Conservation (phyloP, 35 echinoderm and acorn worm genomes). For the Ophioderma brevispina region DNA sequence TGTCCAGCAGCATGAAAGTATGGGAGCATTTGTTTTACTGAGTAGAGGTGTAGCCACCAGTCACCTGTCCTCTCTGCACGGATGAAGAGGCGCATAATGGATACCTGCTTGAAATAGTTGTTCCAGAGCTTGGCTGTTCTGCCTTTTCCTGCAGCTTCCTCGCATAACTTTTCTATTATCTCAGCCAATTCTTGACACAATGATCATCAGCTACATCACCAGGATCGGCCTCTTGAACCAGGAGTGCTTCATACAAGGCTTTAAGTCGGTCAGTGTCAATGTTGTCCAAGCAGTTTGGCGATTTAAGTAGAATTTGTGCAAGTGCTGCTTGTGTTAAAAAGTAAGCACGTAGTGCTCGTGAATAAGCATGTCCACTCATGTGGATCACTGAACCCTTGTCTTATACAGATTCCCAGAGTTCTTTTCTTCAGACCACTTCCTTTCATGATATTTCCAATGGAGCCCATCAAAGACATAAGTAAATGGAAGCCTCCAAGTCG, state of each 20-base stretch:
- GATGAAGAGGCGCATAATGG: no score
- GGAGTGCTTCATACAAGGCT: background rate
- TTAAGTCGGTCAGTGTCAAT: background rate
- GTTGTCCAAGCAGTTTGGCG: background rate
- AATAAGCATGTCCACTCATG: background rate
- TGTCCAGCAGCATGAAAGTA: background rate
- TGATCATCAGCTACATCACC: background rate
- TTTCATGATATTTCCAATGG: background rate
- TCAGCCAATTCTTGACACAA: background rate
- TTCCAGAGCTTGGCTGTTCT: background rate
- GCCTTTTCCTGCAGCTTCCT: background rate
- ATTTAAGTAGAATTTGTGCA: background rate
- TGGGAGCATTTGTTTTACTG: background rate
- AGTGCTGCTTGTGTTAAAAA: background rate
- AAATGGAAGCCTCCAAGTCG: no score
- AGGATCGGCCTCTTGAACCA: no score
- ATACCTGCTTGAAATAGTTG: no score
- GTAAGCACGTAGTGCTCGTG: no score
- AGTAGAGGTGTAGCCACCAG: no score
- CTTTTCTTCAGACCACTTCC: background rate
- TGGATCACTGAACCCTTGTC: background rate
- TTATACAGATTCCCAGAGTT: background rate
- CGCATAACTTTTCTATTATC: background rate
- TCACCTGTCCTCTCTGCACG: no score
- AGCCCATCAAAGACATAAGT: background rate